Evolutionary conservation across 2,888 invertebrate species (phyloP), one percentile per base, ranked within the genome.

Genomic region (Nomada goodeniana): DNA sequence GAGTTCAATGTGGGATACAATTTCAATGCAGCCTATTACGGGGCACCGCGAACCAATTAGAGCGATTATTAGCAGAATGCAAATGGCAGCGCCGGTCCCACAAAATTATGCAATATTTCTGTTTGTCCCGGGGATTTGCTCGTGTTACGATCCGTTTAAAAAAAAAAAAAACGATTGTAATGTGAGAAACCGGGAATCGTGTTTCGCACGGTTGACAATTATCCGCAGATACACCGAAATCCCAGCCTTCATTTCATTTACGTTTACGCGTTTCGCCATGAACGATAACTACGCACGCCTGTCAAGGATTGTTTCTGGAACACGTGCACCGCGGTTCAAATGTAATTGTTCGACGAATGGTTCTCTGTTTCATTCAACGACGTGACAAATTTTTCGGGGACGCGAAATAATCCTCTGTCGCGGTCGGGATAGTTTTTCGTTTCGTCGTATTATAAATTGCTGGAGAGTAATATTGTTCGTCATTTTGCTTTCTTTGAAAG

Each of bases 51-150:
- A 70, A 65, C 73, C 68, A 79, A 79, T 73, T 79, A 74, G 50
- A 70, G 70, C 69, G 64, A 81, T 79, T 79, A 81, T 79, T 74
- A 65, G 61, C 81, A 57, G 65, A 74, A 69, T 69, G 52, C 52
- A 65, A 65, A 74, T 65, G 60, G 74, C 79, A 73, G 42, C 55
- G 60, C 69, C 63, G 55, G 42, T 29, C 26, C 61, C 63, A 53
- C 53, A 53, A 77, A 60, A 78, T 73, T 76, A 71, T 76, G 53
- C 70, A 42, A 76, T 76, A 61, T 67, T 68, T 63, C 68, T 29
- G 42, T 42, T 70, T 71, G 67, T 64, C n/a, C 36, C 55, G 29
- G 36, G 26, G 20, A 69, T 68, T 70, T 44, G 20, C 61, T n/a
- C 15, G 55, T 10, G 57, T 64, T 42, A 50, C 26, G 50, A 3